Conservation (phyloP, 2,797 vertebrate species). For the Eidolon dupreanum region DNA sequence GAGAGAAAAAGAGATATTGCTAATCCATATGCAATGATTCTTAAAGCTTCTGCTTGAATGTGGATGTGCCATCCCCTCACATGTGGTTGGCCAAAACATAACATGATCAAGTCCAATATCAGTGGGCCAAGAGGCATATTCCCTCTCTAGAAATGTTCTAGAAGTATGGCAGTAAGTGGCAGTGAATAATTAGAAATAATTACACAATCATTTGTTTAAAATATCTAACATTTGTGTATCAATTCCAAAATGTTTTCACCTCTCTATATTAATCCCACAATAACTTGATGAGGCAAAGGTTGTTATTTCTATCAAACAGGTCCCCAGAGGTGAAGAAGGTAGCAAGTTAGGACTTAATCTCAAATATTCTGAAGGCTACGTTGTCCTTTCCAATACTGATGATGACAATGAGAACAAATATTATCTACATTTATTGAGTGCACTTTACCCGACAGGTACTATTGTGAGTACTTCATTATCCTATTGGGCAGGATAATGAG, state of each 20-base stretch:
- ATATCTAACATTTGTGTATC: not conserved
- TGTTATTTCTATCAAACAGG: not conserved
- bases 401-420: not conserved
- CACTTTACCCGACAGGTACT: not conserved
- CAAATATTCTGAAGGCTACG: not conserved
- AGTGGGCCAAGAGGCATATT: not conserved
- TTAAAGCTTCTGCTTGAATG: not conserved
- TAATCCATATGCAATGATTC: not conserved
- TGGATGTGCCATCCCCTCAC: not conserved
- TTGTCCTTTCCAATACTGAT: not conserved
- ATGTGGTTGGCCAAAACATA: not conserved
- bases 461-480: not conserved
- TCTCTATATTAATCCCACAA: conserved; percentile 6
- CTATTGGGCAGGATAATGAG: not conserved
- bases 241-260: conserved; percentile 10
- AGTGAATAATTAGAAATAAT: conserved; percentile 23
- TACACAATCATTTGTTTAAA: not conserved
- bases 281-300: not conserved
- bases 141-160: not conserved
- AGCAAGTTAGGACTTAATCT: not conserved
- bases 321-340: not conserved
- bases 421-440: not conserved
- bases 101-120: not conserved
- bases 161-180: not conserved
- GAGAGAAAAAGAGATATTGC: not conserved